Evolutionary conservation across 2,888 invertebrate genomes (phyloP), one percentile per base, ranked within the genome.

Genomic region (Aspidapion aeneum): DNA sequence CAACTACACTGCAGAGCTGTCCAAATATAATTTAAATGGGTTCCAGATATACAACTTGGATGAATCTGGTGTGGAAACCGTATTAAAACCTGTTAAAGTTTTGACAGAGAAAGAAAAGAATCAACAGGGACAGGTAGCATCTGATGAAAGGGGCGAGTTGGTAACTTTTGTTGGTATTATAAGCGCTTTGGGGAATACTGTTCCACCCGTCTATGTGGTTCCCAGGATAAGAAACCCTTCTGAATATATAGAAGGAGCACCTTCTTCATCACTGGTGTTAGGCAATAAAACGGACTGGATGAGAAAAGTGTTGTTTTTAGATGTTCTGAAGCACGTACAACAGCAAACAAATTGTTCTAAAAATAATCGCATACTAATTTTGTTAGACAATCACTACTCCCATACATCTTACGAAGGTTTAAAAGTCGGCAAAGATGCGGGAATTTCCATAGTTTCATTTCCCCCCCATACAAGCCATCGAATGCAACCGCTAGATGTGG

Each of bases 31-130:
- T 57, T 62, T 63, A 48, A 21, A n/a, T 1, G 52, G 21, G 7
- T 58, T 18, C 51, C 58, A 58, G 51, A 62, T 58, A 18, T 58
- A 54, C 21, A 63, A 65, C 57, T 52, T 63, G 17, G 61, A 63
- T 57, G 62, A 65, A 58, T 60, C 20, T 16, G 63, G 65, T 19
- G 48, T 65, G 18, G 56, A 54, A 1, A 63, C 65, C 12, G 65
- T 65, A 18, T 18, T 65, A 35, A 63, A 57, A 21, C 60, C 63
- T 7, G 50, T 63, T 16, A 61, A 63, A 7, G 48, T 66, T 54
- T 57, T 63, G 17, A 19, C 62, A n/a, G 18, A 60, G 54, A 12
- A 35, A n/a, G 60, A 55, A 21, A 35, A 60, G 16, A 18, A 7
- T 1, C 21, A 35, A 35, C 5, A 7, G 35, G 35, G 35, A 35